Conservation (phyloP, 1,140 invertebrate genomes). For the Rhyacophila brunnea region DNA sequence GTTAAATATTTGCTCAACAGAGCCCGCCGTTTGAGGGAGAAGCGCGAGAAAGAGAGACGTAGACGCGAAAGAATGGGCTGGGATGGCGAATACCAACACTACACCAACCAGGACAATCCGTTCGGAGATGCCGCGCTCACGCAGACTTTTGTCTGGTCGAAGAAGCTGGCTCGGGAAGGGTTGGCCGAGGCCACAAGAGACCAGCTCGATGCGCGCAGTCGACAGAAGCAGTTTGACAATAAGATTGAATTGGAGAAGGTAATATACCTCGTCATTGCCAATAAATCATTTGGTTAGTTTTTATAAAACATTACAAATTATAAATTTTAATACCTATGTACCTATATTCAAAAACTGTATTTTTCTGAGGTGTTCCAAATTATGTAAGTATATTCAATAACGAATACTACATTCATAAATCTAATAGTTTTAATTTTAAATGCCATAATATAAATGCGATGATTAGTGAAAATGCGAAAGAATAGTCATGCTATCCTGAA, state of each 20-base stretch:
- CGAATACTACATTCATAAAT: too few species aligned
- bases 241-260: constrained; percentile 84
- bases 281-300: too few species aligned
- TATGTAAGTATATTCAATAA: too few species aligned
- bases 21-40: constrained; percentile 81
- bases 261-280: too few species aligned
- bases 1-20: constrained; percentile 45
- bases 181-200: constrained; percentile 75
- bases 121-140: constrained; percentile 93
- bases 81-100: constrained; percentile 94
- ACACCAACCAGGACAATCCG: constrained; percentile 97
- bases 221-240: constrained; percentile 88
- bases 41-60: constrained; percentile 87
- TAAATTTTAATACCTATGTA: too few species aligned
- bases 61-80: constrained; percentile 90
- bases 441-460: too few species aligned
- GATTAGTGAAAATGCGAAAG: too few species aligned
- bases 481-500: too few species aligned
- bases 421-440: too few species aligned
- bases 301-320: too few species aligned
- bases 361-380: too few species aligned
- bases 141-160: constrained; percentile 91
- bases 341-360: too few species aligned
- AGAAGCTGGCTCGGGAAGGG: constrained; percentile 95
- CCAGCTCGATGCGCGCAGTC: constrained; percentile 81